Evolutionary conservation across 2,888 invertebrate genomes (phyloP), one percentile per base, ranked within the genome.

Genomic region (Alentia gelatinosa): DNA sequence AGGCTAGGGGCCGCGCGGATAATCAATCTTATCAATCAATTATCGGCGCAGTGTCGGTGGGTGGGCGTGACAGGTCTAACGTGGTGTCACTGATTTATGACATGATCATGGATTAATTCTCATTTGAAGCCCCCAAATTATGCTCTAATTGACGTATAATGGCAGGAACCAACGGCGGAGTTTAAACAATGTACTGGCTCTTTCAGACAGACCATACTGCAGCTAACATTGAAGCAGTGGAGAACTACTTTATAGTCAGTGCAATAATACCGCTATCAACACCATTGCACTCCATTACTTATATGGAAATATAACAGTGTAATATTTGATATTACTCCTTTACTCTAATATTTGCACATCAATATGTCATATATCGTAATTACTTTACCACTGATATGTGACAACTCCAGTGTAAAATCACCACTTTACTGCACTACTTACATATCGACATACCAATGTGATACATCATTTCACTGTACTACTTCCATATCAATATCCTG

Each of bases 1-100:
- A 4, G 74, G 26, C 30, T 9, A n/a, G 1, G 74, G 74, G 74
- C n/a, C n/a, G 74, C 30, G 56, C 26, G 15, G 30, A 47, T 39
- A 79, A 79, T 79, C 79, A 79, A 79, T 79, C 79, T 26, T 35
- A 37, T 35, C 79, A 79, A 35, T 23, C 79, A 35, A 79, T 79
- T 79, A 79, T 35, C 19, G 5, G 15, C 3, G 37, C 4, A 37
- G 74, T 33, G 74, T 74, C 12, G n/a, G 26, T 26, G 26, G 33
- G 74, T 74, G 26, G 4, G 26, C 15, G 74, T 79, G 79, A 79
- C 39, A 39, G 68, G 68, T 15, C 68, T 68, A 68, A 68, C 68
- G 39, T 26, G 39, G 39, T 35, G 0, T 9, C 9, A 9, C 37
- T 79, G 79, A 79, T 35, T 79, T 35, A 68, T 68, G 12, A 79